These are phyloP conservation scores for Molorchus minor DNA, from an alignment of 2,888 invertebrate species.

Conservation along the genomic window DNA sequence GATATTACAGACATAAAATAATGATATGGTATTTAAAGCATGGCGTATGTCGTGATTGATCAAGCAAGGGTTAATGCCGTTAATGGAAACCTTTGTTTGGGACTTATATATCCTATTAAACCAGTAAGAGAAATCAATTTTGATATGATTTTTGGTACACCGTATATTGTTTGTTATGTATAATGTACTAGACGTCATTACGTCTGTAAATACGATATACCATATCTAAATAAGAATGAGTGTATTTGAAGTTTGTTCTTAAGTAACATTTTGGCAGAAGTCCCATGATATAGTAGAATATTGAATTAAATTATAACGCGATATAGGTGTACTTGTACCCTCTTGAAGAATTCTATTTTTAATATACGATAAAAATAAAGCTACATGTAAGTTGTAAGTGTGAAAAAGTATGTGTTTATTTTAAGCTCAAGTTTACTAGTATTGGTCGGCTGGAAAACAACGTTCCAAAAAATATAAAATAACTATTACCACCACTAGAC, in stretches of 20 bases:
- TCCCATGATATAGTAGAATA: constrained; percentile 5
- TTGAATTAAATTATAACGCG: constrained; percentile 18
- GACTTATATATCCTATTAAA: too few relatives aligned
- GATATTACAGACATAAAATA: constrained; percentile 33
- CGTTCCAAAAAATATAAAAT: constrained; percentile 39
- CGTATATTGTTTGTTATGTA: too few relatives aligned
- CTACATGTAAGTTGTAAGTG: constrained; percentile 35
- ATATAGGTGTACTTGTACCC: constrained; percentile 29
- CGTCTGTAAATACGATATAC: too few relatives aligned
- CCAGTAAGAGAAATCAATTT: too few relatives aligned
- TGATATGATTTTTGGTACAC: too few relatives aligned
- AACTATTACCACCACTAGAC: constrained; percentile 36
- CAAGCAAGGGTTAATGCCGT: too few relatives aligned
- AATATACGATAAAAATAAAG: constrained; percentile 35
- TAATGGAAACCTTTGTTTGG: too few relatives aligned
- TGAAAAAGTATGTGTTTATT: constrained; percentile 39
- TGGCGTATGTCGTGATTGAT: too few relatives aligned
- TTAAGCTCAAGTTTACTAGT: constrained; percentile 34
- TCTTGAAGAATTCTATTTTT: constrained; percentile 38
- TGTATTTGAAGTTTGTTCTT: too few relatives aligned
- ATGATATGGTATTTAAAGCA: too few relatives aligned
- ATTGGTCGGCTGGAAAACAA: constrained; percentile 37
- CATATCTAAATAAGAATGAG: too few relatives aligned
- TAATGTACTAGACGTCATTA: too few relatives aligned
- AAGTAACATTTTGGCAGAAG: constrained; percentile 16